Conservation (phyloP, 2,113 vertebrate genomes). For the Mohoua ochrocephala region DNA sequence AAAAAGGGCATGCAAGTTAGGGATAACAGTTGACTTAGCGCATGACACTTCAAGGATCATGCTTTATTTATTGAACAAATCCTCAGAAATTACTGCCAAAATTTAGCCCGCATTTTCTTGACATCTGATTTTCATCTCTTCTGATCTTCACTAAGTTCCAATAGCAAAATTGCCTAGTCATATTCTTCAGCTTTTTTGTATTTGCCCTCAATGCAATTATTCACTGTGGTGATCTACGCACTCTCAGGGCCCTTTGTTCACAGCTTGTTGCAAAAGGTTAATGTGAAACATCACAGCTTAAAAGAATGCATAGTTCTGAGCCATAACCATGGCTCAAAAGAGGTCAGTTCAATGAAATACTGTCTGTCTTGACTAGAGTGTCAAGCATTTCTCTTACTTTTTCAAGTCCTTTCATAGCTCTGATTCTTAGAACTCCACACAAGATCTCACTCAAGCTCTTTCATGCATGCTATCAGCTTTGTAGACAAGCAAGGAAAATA, state of each 20-base stretch:
- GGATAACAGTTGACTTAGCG: not conserved
- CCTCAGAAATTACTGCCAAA: not conserved
- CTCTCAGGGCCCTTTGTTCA: conserved; percentile 11
- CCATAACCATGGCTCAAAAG: not conserved
- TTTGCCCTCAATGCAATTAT: not conserved
- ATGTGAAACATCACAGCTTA: conserved; percentile 23
- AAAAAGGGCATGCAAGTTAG: not conserved
- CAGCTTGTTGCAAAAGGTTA: not conserved
- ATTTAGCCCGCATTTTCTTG: not conserved
- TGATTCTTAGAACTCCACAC: not conserved
- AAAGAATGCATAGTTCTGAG: conserved; percentile 14
- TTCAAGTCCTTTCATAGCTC: not conserved
- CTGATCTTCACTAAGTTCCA: not conserved
- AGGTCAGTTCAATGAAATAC: conserved; percentile 33
- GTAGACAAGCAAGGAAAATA: not conserved
- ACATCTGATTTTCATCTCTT: not conserved
- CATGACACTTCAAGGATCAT: not conserved
- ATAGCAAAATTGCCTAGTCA: not conserved
- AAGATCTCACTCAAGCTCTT: not conserved
- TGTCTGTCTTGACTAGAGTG: not conserved
- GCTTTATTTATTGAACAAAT: not conserved
- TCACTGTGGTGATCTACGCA: not conserved
- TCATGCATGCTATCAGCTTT: not conserved
- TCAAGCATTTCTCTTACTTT: not conserved
- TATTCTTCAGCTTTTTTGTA: not conserved